Evolutionary conservation across 2,888 invertebrate genomes (phyloP), one percentile per base, ranked within the genome.

Genomic region (Teinopalpus imperialis): DNA sequence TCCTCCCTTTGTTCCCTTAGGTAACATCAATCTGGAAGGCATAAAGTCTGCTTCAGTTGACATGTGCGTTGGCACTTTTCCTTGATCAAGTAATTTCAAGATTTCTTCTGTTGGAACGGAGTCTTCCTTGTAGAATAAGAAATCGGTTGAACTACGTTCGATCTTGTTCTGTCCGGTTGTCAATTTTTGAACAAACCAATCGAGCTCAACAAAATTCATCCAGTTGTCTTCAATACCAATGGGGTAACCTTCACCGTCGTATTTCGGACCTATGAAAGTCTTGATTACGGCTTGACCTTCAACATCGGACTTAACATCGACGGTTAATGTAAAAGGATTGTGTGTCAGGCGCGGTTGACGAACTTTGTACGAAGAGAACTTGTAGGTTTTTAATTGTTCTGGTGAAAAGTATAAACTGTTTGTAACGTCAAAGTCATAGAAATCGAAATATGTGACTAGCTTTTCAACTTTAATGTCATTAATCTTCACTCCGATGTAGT

Each of bases 281-380:
- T 92, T 92, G 43, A 94, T 71, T 7, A 90, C 83, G 1, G 90
- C 92, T 49, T 91, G 89, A 23, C 78, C 78, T 4, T 85, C 76
- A 51, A 90, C 87, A 37, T 93, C 91, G 43, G 93, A 90, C 42
- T 89, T 87, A 10, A 94, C 74, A 29, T 90, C 80, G 54, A 94
- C 73, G 46, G 86, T 88, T 52, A 92, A 88, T 43, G 81, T 86
- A 88, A 94, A 95, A 1, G 90, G 89, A 51, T 93, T 91, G 81
- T 94, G 92, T 77, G 93, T 93, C 21, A 95, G 80, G 56, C 94
- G 93, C 53, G 91, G 88, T 69, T 94, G 94, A 39, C 92, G 91
- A 4, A 92, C 90, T 56, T 90, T 81, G 57, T 91, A 90, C 2
- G 57, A 54, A 32, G 87, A 64, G 53, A 75, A 74, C 1, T 76